A percentile compares a stretch with the other conserved stretches of the same genome.
Conservation (phyloP, 1,140 invertebrate genomes). For the Aphaenogaster floridana region DNA sequence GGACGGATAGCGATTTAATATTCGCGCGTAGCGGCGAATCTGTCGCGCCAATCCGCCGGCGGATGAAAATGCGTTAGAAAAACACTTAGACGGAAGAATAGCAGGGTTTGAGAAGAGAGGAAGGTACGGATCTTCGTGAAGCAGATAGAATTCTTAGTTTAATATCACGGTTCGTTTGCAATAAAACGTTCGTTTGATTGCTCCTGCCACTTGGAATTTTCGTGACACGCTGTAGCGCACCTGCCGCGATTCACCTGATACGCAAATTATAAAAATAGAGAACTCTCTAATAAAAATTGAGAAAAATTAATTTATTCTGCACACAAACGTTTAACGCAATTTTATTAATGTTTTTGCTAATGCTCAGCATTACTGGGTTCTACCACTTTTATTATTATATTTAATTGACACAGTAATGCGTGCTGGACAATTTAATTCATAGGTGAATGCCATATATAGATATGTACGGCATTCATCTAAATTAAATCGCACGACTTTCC, state of each 20-base stretch:
- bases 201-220: slow-evolving; percentile 18
- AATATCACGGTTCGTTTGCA: slow-evolving; percentile 31
- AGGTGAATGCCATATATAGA: not conserved
- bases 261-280: slow-evolving; percentile 10
- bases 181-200: slow-evolving; percentile 30
- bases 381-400: not conserved
- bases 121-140: not conserved
- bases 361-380: not conserved
- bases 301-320: not conserved
- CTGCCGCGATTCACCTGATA: not conserved
- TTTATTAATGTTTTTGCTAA: not conserved
- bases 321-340: not conserved
- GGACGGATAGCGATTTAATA: slow-evolving; percentile 50
- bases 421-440: not conserved
- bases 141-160: slow-evolving; percentile 45
- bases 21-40: slow-evolving; percentile 14
- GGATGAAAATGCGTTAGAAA: slow-evolving; percentile 28
- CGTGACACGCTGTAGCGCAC: not conserved
- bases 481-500: slow-evolving; percentile 22
- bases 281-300: not conserved
- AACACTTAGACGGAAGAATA: slow-evolving; percentile 30
- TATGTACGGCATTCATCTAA: not conserved
- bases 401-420: not conserved
- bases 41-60: not conserved
- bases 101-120: slow-evolving; percentile 2